These are phyloP conservation scores for Tangara arthus DNA, from an alignment of 2,797 vertebrate genomes.

Conservation along the genomic window DNA sequence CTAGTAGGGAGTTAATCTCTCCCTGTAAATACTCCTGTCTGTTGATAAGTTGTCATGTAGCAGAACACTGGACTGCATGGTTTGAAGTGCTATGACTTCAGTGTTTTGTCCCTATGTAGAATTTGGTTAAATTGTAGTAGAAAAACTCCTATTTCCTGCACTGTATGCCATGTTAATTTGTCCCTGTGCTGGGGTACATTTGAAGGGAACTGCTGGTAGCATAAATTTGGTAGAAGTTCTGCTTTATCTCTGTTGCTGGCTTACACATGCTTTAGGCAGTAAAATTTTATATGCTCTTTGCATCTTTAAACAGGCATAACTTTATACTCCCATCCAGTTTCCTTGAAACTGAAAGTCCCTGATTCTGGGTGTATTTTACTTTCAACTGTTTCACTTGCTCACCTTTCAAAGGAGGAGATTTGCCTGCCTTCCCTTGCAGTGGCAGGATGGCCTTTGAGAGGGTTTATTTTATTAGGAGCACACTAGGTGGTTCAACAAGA, in stretches of 20 bases:
- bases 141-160: not conserved
- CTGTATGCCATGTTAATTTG: not conserved
- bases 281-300: not conserved
- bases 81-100: not conserved
- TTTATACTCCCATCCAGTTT: not conserved
- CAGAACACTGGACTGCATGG: not conserved
- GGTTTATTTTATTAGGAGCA: not conserved
- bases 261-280: not conserved
- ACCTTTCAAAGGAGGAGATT: not conserved
- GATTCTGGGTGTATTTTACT: not conserved
- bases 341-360: not conserved
- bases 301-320: not conserved
- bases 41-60: not conserved
- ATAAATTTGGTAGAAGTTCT: not conserved
- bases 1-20: not conserved
- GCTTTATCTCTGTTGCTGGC: not conserved
- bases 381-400: not conserved
- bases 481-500: not conserved
- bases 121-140: not conserved
- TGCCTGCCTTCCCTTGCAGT: not conserved
- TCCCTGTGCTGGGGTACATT: rapidly evolving
- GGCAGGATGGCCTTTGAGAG: not conserved
- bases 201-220: not conserved
- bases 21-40: not conserved
- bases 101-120: not conserved